Evolutionary conservation across 2,888 invertebrate genomes (phyloP), one percentile per base, ranked within the genome.

Genomic region (Hydraecia micacea): DNA sequence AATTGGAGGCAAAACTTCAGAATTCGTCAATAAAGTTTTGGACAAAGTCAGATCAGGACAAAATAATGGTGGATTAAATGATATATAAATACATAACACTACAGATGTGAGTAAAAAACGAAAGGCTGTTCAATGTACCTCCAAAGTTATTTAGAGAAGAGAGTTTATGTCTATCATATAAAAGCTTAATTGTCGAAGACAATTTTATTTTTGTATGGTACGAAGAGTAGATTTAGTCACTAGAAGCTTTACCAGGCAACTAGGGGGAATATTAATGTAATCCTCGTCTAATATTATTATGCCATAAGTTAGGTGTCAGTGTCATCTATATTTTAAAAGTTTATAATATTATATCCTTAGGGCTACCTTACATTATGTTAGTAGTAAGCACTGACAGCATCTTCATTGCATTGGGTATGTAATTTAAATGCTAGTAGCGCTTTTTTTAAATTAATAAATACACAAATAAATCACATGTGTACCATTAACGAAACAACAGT

Each of bases 1-100:
- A 97, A 98, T 99, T 92, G 99, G 99, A 73, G 99, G 99, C 74
- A 97, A 98, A 90, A 98, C 99, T 70, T 99, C 99, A 21, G 99
- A 99, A 90, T 99, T 98, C 95, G 99, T 99, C 63, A 99, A 99
- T 95, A 98, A 98, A 95, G 98, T 99, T 80, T 96, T 99, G 95
- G 99, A 99, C 80, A 99, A 98, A 93, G 98, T 99, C 75, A 98
- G 98, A 95, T 96, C 97, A 81, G 99, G 99, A 55, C 98, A 98
- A 91, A 97, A 97, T 75, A 98, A 98, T 89, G 98, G 98, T 87
- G 98, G 98, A 74, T 96, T 98, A 85, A 98, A 98, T 90, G 98
- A 98, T 86, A 96, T 98, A 97, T 97, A 92, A 92, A 83, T 86
- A 87, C 89, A 83, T 42, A 77, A 80, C 80, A 88, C 89, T 90